Evolutionary conservation across 2,797 vertebrate genomes (phyloP), one percentile per base, ranked within the genome.

Genomic region (Tiaroga cobitis): DNA sequence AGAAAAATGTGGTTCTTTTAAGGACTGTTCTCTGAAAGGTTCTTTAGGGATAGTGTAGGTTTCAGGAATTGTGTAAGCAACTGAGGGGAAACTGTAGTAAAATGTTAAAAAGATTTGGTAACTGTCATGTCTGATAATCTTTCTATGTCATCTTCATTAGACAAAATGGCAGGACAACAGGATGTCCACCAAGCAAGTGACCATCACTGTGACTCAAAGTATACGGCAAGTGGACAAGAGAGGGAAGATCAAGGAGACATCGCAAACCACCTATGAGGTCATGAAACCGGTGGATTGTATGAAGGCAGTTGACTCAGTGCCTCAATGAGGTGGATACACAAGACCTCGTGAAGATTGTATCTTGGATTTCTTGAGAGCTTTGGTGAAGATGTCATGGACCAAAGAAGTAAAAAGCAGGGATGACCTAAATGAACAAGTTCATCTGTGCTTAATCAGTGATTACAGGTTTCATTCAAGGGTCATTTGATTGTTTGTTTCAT

Each of bases 161-260:
- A 96, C 94, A 26, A 95, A 96, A 89, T 95, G 95, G 95, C 94
- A 95, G 85, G 95, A 95, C 92, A 96, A 93, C 89, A 92, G 93
- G 79, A 96, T 95, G 96, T 95, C 95, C 19, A 95, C 93, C 82
- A 96, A 95, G 89, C 96, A 96, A 90, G 95, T 96, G 90, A 95
- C 95, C 89, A 95, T 96, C 88, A 96, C 95, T 7, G 95, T 96
- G 90, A 95, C 95, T 0, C 94, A 96, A 92, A 95, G 95, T 90
- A 94, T 96, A 90, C 93, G 94, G 69, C 95, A 95, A 90, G 92
- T 95, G 90, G 96, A 95, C 91, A 94, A 94, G 91, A 94, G 93
- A 1, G 93, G 94, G 46, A 95, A 95, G 89, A 93, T 95, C 82
- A 95, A 93, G 67, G 89, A 92, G 88, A 95, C 93, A 87, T 95